A percentile compares a stretch with the other conserved stretches of the same genome.
Evolutionary conservation across 2,797 vertebrate species (phyloP).

Genomic region (Sebastiscus albofasciatus): DNA sequence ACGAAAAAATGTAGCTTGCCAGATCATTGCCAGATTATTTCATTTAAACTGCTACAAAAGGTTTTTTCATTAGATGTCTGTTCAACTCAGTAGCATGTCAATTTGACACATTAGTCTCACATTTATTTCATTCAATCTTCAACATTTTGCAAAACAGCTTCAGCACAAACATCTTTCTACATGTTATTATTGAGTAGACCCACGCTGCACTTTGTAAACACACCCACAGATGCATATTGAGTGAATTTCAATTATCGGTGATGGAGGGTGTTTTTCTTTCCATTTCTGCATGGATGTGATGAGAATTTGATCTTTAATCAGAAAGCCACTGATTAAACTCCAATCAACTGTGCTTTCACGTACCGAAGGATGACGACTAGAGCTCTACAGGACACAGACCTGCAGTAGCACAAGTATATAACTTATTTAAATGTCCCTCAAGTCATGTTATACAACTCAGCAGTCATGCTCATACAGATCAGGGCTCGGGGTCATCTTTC

Average conservation of each 20-base stretch:
- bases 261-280: slow-evolving; percentile 85
- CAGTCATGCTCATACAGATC: slow-evolving; percentile 49
- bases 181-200: slow-evolving; percentile 4
- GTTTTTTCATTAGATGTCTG: slow-evolving; percentile 2
- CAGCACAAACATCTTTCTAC: slow-evolving; percentile 21
- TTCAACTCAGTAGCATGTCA: slow-evolving; percentile 18
- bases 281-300: slow-evolving; percentile 88
- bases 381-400: slow-evolving; percentile 60
- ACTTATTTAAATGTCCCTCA: slow-evolving; percentile 25
- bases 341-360: slow-evolving; percentile 83
- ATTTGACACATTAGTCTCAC: slow-evolving; percentile 44
- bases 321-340: slow-evolving; percentile 86
- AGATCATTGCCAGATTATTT: slow-evolving; percentile 18
- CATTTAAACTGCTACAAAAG: slow-evolving; percentile 5
- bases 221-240: slow-evolving; percentile 43
- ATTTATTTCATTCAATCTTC: slow-evolving; percentile 4
- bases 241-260: slow-evolving; percentile 88
- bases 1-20: slow-evolving; percentile 3
- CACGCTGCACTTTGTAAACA: slow-evolving; percentile 41
- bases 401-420: slow-evolving; percentile 43
- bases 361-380: slow-evolving; percentile 82
- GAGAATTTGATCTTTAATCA: slow-evolving; percentile 86
- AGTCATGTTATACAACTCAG: slow-evolving; percentile 55
- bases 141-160: slow-evolving; percentile 24
- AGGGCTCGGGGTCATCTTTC: slow-evolving; percentile 82